Evolutionary conservation across 2,113 vertebrate species (phyloP).

Genomic region (Epinephelus moara): DNA sequence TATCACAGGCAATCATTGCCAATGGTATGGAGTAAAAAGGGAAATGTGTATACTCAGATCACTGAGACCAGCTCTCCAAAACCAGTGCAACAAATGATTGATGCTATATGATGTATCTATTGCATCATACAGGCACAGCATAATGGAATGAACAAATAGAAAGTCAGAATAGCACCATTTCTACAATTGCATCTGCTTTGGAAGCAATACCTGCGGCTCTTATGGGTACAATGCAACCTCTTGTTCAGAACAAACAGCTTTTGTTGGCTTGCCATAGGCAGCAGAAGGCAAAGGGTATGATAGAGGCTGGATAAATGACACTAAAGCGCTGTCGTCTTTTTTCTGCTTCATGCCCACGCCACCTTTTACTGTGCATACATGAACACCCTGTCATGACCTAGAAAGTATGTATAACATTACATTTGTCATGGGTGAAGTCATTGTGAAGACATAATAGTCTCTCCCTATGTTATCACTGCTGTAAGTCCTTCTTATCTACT

Average conservation of each 20-base stretch:
- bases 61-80: background rate
- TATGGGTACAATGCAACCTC: background rate
- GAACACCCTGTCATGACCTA: background rate
- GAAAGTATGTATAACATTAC: background rate
- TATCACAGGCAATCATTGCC: background rate
- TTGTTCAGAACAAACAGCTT: background rate
- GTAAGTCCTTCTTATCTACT: background rate
- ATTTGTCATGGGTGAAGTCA: background rate
- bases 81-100: background rate
- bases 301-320: background rate
- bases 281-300: background rate
- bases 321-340: background rate
- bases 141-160: background rate
- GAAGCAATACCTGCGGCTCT: background rate
- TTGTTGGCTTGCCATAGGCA: background rate
- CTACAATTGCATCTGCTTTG: background rate
- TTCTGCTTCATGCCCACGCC: background rate
- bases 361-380: background rate
- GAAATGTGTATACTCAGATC: background rate
- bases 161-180: background rate
- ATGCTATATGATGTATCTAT: background rate
- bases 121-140: background rate
- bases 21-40: background rate
- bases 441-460: background rate
- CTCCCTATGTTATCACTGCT: background rate